Base-by-base conservation (phyloP, 1,140 invertebrate genomes). In the Habropoda laboriosa region DNA sequence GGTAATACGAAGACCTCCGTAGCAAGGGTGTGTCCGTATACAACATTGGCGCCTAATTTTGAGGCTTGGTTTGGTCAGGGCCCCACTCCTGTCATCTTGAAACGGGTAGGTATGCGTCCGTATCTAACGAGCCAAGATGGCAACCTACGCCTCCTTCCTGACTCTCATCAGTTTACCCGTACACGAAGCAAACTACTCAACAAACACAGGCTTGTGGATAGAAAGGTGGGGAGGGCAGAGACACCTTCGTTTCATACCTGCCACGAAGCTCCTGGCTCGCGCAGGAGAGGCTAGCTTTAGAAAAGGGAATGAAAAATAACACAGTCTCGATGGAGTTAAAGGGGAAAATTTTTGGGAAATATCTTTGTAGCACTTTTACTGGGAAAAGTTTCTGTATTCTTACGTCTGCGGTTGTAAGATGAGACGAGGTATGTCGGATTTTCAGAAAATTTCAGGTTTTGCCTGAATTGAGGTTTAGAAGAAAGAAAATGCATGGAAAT, bases 51-150 rank as follows among this genome's bases (percentile, higher is more conserved):
- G 83, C 80, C 75, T 85, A 85, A 85, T 85, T 86, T 85, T 21
- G 57, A 79, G 82, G 58, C 64, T 80, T 30, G 82, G 81, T 71
- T 64, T 35, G 72, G 71, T 47, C 79, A 53, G 63, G 60, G 53
- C 74, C 72, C 68, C 79, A 67, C 73, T 79, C 82, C 64, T 79
- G 79, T 85, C 80, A 76, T 82, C 67, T 85, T 64, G 73, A 81
- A 83, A 42, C 82, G 64, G 68, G 70, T 45, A 80, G 79, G 53
- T 80, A 80, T 68, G 79, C 53, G 79, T 76, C 80, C 66, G 75
- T 85, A 60, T 70, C 83, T 86, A 86, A 86, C 76, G 84, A 85
- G 84, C 73, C 70, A 85, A 86, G 80, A 86, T 86, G 80, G 79
- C 76, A 85, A 57, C 47, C 57, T 30, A 66, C 53, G 55, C 72